A percentile compares a stretch with the other conserved stretches of the same genome.
Conservation (phyloP, 2,888 invertebrate genomes). For the Bruchidius siliquastri region DNA sequence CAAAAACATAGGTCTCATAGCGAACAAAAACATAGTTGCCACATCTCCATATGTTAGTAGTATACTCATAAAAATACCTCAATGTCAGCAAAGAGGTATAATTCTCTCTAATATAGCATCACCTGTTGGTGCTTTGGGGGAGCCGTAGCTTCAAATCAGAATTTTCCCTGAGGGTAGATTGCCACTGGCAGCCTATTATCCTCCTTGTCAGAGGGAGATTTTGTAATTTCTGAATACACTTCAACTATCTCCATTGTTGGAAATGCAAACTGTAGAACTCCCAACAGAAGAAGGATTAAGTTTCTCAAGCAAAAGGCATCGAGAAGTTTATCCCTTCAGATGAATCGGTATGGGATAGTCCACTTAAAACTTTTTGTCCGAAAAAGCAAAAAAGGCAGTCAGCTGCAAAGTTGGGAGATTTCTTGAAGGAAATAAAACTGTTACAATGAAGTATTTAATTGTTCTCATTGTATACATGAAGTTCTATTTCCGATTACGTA, state of each 20-base stretch:
- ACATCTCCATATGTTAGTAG: no score
- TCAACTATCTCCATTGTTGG: background rate
- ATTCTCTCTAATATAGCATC: no score
- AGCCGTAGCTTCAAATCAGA: background rate
- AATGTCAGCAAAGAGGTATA: no score
- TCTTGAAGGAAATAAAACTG: background rate
- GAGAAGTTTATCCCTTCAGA: background rate
- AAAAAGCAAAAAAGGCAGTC: background rate
- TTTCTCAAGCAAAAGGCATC: background rate
- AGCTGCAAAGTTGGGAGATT: background rate
- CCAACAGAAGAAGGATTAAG: background rate
- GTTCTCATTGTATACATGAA: background rate
- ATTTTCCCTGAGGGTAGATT: background rate
- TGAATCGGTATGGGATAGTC: background rate
- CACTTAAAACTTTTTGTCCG: background rate
- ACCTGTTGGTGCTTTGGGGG: no score
- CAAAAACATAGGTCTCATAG: no score
- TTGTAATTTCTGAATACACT: background rate
- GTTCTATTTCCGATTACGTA: background rate
- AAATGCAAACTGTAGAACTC: background rate
- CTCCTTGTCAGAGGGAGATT: background rate
- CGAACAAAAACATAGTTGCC: no score
- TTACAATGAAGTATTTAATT: conserved; percentile 3
- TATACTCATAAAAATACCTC: no score
- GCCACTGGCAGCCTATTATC: background rate